Percentiles rank a stretch among this genome's conserved stretches.
Conservation (phyloP, 2,113 vertebrate genomes). For the Sus scrofa region DNA sequence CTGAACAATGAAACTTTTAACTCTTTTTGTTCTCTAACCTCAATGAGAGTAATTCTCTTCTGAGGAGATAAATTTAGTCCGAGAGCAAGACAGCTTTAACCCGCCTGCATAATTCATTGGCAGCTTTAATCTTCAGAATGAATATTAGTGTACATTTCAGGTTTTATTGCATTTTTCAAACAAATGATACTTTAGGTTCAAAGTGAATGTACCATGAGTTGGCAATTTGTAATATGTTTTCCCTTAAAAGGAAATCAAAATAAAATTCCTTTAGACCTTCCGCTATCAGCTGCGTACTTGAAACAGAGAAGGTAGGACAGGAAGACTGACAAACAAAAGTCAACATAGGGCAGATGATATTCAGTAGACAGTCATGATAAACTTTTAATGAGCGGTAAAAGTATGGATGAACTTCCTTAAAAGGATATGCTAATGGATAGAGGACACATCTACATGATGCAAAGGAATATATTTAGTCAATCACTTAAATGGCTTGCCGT, state of each 20-base stretch:
- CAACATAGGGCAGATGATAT: fast-evolving
- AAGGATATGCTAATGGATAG: background rate
- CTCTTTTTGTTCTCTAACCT: slow-evolving; percentile 67
- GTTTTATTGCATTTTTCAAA: slow-evolving; percentile 69
- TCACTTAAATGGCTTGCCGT: background rate
- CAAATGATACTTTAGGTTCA: slow-evolving; percentile 80
- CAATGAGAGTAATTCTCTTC: slow-evolving; percentile 74
- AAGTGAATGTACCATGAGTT: slow-evolving; percentile 70
- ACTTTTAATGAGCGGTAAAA: background rate
- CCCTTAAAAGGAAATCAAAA: slow-evolving; percentile 75
- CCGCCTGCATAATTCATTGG: slow-evolving; percentile 80
- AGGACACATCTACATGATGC: background rate
- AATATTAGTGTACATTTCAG: slow-evolving; percentile 74
- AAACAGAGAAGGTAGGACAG: background rate
- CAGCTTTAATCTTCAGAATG: slow-evolving; percentile 79
- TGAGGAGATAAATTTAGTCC: slow-evolving; percentile 76
- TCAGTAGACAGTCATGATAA: background rate
- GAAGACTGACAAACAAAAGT: background rate
- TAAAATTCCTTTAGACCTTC: slow-evolving; percentile 52
- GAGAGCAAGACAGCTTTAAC: slow-evolving; percentile 75
- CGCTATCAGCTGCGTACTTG: background rate
- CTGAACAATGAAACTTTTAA: slow-evolving; percentile 73
- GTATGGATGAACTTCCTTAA: background rate
- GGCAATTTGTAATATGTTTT: slow-evolving; percentile 67
- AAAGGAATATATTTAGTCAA: background rate